Percentiles rank a stretch among this genome's conserved stretches.
Evolutionary conservation across 2,113 vertebrate species (phyloP).

Genomic region (Onychorhynchus coronatus): DNA sequence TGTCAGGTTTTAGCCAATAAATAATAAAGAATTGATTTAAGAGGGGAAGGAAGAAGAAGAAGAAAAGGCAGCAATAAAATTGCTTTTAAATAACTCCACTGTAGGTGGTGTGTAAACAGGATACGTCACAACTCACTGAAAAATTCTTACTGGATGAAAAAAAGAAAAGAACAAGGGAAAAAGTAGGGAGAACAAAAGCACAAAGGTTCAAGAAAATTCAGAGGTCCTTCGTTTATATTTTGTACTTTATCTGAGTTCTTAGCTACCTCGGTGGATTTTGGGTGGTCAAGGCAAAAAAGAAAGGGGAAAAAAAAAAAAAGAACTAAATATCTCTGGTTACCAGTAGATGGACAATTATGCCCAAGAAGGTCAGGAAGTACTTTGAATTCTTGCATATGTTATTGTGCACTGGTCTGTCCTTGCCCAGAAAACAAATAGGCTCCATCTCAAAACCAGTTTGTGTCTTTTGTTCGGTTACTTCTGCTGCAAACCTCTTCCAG

Average conservation of each 20-base stretch:
- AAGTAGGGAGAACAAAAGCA: neutral
- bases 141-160: neutral
- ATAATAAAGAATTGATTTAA: constrained; percentile 23
- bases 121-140: neutral
- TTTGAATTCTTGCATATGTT: neutral
- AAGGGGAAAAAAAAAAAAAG: neutral
- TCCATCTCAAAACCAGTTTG: neutral
- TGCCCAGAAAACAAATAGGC: neutral
- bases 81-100: neutral
- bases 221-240: neutral
- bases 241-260: neutral
- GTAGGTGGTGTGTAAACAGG: neutral
- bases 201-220: neutral
- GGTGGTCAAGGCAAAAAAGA: neutral
- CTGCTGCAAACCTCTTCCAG: neutral
- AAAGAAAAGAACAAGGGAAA: neutral
- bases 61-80: constrained; percentile 21
- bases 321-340: neutral
- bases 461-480: neutral
- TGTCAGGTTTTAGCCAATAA: constrained; percentile 11
- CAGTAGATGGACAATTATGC: neutral
- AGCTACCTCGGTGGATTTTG: neutral
- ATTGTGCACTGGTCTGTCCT: neutral
- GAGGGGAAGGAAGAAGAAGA: neutral
- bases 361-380: neutral